Base-by-base conservation (phyloP, 2,113 vertebrate species). In the Trematomus loennbergii region DNA sequence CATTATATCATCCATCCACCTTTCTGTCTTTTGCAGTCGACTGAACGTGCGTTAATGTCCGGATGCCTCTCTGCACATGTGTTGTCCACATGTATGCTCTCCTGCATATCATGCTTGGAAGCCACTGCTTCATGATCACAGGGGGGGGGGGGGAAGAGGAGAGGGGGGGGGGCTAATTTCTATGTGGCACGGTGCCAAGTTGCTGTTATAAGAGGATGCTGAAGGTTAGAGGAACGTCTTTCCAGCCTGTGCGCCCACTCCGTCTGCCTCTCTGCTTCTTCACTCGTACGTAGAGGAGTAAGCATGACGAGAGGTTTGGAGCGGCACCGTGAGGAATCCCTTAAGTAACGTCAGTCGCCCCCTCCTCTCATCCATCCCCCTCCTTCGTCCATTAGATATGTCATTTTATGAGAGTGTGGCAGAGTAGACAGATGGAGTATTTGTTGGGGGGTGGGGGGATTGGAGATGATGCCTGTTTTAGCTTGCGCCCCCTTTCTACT, bases 201-300 rank as follows among this genome's bases (percentile, higher is more conserved):
- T 86, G 71, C 65, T 45, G 71, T 61, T 79, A 74, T 46, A 76
- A 58, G 52, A 72, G 86, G 70, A 82, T 87, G 70, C 10, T 90
- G 90, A 91, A 91, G 91, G 85, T 91, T 88, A 83, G 82, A 80
- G 4, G 36, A 29, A 74, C 53, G 63, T 72, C 76, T 77, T 18
- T 25, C 16, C 66, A 55, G 53, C 12, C 50, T 18, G 64, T 60
- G 61, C 52, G 33, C n/a, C 75, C 54, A 33, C 68, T 73, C 55
- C 4, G 6, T 78, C 62, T 49, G 54, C 46, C 49, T 64, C 40
- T 25, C 20, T 22, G 22, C 57, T 52, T 59, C 64, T 55, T 33
- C 11, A 46, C 71, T 48, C 63, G 40, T 11, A 43, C 36, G 62
- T 54, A 55, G 55, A 60, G 25, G 59, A 76, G 60, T 50, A 72